Percentiles rank a stretch among this genome's conserved stretches.
Evolutionary conservation across 1,140 invertebrate species (phyloP).

Genomic region (Trachymyrmex cornetzi): DNA sequence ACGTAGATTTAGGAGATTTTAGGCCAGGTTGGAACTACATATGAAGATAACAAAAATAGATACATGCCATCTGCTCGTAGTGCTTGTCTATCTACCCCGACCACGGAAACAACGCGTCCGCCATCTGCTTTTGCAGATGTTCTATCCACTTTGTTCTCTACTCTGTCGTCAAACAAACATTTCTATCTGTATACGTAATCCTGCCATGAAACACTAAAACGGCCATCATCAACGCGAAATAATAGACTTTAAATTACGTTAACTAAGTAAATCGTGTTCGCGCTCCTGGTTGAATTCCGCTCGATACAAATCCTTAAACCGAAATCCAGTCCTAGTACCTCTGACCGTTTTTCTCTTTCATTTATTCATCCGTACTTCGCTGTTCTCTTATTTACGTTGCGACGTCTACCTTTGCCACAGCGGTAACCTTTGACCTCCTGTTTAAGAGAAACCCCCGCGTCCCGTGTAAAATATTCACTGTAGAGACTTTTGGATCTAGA

Average conservation of each 20-base stretch:
- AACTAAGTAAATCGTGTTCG: constrained; percentile 47
- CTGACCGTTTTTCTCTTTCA: constrained; percentile 29
- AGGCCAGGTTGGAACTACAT: constrained; percentile 36
- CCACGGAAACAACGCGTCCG: constrained; percentile 50
- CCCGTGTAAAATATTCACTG: constrained; percentile 52
- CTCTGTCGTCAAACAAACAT: constrained; percentile 55
- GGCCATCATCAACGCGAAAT: constrained; percentile 24
- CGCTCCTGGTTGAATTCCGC: neutral
- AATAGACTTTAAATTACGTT: constrained; percentile 40
- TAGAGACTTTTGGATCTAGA: constrained; percentile 33
- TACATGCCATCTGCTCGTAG: constrained; percentile 66
- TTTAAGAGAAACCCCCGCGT: constrained; percentile 31
- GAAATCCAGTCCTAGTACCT: constrained; percentile 33
- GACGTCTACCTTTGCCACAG: neutral
- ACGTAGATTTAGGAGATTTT: constrained; percentile 54
- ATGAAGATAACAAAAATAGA: constrained; percentile 65
- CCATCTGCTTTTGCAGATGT: constrained; percentile 78
- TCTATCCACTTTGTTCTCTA: constrained; percentile 50
- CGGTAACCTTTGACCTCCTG: constrained; percentile 34
- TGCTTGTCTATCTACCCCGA: constrained; percentile 38
- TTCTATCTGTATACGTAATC: constrained; percentile 32
- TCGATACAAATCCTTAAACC: constrained; percentile 32
- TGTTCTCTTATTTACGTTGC: constrained; percentile 37
- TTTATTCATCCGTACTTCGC: constrained; percentile 40
- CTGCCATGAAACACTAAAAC: constrained; percentile 37